Evolutionary conservation across 2,113 vertebrate genomes (phyloP), one percentile per base, ranked within the genome.

Genomic region (Geococcyx californianus): DNA sequence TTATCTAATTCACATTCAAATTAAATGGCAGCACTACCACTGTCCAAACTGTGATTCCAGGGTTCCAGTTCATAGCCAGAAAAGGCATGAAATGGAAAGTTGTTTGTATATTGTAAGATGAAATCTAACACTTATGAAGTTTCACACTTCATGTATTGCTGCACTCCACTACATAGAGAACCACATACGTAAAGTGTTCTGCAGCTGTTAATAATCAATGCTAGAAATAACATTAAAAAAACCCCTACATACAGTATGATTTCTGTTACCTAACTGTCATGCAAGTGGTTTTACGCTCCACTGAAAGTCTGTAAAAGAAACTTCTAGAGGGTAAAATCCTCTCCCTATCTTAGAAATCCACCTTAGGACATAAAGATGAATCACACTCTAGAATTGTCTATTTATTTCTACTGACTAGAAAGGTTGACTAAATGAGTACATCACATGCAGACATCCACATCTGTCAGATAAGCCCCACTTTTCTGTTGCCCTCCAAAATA

Each of bases 251-350:
- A 80, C 44, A 42, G 44, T 63, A 26, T 59, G 60, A 69, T 75
- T 69, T 79, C 36, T 84, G 31, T 73, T 60, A 45, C 29, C 78
- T 70, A 72, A 38, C 29, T 67, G 76, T 49, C 16, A 28, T 33
- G 14, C 26, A 87, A 82, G 17, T 74, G 40, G 60, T 84, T 90
- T 83, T 77, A 45, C 0, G 2, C 55, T 54, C 64, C 45, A 58
- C 0, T 51, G 42, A 18, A 77, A 77, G 25, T 28, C 59, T 0
- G 0, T 42, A 47, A 68, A 84, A 83, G 29, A 87, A 84, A 74
- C 16, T 47, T 92, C 47, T 33, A 80, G 49, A 69, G 25, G 16
- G 31, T 31, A 64, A 89, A 87, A 58, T 66, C 28, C 31, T 80
- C 34, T 70, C 24, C 49, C 14, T 84, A 0, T 52, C 14, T 83